These are phyloP conservation scores for Thereva unica DNA, from an alignment of 2,888 invertebrate species.

Conservation along the genomic window DNA sequence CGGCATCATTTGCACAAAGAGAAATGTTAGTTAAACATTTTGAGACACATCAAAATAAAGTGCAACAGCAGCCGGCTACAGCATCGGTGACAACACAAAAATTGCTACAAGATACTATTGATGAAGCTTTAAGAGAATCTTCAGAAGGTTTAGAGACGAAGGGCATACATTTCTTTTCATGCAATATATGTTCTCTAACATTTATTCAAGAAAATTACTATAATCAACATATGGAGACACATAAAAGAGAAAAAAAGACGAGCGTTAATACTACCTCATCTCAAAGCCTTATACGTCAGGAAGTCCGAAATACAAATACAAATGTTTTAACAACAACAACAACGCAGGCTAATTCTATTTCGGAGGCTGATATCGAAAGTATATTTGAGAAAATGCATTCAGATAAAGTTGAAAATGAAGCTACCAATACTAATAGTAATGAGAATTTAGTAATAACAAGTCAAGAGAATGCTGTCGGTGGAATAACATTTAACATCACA, in stretches of 20 bases:
- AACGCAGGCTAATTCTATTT: constrained; percentile 45
- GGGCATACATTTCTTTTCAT: constrained; percentile 58
- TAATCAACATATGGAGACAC: constrained; percentile 59
- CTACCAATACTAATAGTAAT: constrained; percentile 41
- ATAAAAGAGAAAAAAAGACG: constrained; percentile 53
- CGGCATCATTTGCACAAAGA: constrained; percentile 56
- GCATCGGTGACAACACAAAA: constrained; percentile 52
- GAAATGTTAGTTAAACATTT: constrained; percentile 58
- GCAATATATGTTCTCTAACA: constrained; percentile 58
- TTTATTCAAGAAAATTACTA: constrained; percentile 59
- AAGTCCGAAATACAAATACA: constrained; percentile 48
- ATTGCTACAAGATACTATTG: constrained; percentile 57
- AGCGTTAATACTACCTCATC: constrained; percentile 38
- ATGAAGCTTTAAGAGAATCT: constrained; percentile 57
- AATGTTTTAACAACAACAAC: constrained; percentile 38
- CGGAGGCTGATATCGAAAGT: constrained; percentile 58
- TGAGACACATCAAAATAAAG: constrained; percentile 53
- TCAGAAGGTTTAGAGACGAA: constrained; percentile 46
- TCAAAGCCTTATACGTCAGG: constrained; percentile 42
- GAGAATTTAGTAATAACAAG: constrained; percentile 58
- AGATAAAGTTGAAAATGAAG: constrained; percentile 54
- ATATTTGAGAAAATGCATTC: constrained; percentile 59
- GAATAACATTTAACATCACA: constrained; percentile 58
- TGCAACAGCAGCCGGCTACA: constrained; percentile 42
- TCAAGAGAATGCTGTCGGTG: constrained; percentile 55